Evolutionary conservation across 2,888 invertebrate species (phyloP).

Genomic region (Drosophila acutilabella): DNA sequence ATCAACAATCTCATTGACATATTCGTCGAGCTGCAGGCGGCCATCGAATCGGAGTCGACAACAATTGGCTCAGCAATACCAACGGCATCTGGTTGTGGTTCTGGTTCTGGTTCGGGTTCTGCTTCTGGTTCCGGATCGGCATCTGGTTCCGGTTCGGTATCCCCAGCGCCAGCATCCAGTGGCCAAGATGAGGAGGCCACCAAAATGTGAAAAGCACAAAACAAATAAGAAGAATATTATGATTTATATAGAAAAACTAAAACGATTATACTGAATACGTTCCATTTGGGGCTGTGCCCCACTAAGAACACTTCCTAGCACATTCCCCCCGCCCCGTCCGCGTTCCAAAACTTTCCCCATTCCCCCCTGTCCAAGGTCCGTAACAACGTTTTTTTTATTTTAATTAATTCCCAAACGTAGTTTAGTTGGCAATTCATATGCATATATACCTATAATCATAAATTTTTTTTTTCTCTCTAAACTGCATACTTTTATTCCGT

Average conservation of each 20-base stretch:
- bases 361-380: background rate
- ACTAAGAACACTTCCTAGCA: constrained; percentile 55
- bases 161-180: constrained; percentile 44
- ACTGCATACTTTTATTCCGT: constrained; percentile 65
- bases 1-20: constrained; percentile 95
- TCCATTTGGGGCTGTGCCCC: constrained; percentile 59
- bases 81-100: constrained; percentile 10
- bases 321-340: constrained; percentile 36
- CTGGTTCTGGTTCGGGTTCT: constrained; percentile 34
- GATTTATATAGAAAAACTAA: constrained; percentile 22
- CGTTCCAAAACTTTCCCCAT: constrained; percentile 7
- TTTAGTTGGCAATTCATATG: constrained; percentile 23
- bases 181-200: constrained; percentile 48
- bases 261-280: constrained; percentile 55
- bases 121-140: constrained; percentile 38
- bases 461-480: constrained; percentile 25
- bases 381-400: constrained; percentile 3
- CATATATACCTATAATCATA: constrained; percentile 12
- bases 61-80: constrained; percentile 4
- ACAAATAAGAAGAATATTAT: constrained; percentile 6
- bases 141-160: constrained; percentile 49
- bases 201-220: constrained; percentile 36
- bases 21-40: constrained; percentile 86
- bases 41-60: constrained; percentile 46
- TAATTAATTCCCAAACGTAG: constrained; percentile 37